phyloP scores from a whole-genome alignment of 2,797 vertebrate genomes.

The Trichosurus vulpecula region DNA sequence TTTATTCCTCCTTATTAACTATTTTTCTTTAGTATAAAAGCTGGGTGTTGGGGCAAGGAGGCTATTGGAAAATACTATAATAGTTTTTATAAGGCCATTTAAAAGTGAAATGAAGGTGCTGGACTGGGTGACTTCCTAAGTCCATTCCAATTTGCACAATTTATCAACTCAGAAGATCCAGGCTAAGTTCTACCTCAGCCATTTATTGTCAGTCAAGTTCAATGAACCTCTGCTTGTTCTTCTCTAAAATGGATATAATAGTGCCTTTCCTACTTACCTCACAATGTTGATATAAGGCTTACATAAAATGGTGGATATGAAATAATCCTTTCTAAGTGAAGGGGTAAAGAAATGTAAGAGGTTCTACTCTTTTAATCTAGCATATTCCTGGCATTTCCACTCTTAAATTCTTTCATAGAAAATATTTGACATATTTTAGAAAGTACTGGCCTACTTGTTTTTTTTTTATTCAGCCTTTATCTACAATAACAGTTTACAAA shows the following conservation, averaged over 20 bases:
- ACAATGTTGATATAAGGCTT: neutral
- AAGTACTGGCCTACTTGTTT: neutral
- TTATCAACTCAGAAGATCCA: neutral
- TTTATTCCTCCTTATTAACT: neutral
- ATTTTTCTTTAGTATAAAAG: neutral
- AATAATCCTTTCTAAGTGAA: neutral
- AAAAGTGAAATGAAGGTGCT: neutral
- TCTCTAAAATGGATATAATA: neutral
- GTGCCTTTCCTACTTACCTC: neutral
- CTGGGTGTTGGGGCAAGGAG: rapidly evolving
- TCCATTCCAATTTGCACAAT: neutral
- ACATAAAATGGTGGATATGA: neutral
- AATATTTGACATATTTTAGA: neutral
- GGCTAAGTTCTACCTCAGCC: neutral
- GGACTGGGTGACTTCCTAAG: neutral
- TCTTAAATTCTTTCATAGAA: neutral
- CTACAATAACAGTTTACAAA: neutral
- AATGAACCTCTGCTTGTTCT: neutral
- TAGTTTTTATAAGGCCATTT: neutral
- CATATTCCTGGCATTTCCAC: neutral
- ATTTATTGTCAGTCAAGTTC: neutral
- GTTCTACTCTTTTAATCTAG: neutral
- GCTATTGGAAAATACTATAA: neutral
- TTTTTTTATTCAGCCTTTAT: neutral
- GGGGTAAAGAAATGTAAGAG: neutral